Evolutionary conservation across 30 jellyfish, hydroid and myxozoan species (phyloP), one percentile per base, ranked within the genome.

Genomic region (Hydra vulgaris): DNA sequence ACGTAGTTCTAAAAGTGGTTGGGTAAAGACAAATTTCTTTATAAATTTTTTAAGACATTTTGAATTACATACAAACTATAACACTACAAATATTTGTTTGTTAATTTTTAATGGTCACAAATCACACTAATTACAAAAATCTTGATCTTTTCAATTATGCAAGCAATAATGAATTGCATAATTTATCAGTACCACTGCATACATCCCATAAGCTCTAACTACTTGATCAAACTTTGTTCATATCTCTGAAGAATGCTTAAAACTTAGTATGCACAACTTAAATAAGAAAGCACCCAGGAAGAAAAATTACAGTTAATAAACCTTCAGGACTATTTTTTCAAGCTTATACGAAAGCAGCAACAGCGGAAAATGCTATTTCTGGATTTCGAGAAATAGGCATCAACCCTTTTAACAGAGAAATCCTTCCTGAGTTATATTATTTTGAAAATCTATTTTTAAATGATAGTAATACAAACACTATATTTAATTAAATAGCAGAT

Each of bases 281-380:
- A 16, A 68, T 68, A 16, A 68, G 75, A 68, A 68, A 68, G 27
- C 75, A 68, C 27, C 15, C 75, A 68, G 75, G 25, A n/a, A 68
- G 27, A 20, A 68, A 16, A n/a, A 68, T 68, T 3, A 68, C 75
- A n/a, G 75, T 68, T n/a, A 16, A 68, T 68, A 68, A 68, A 68
- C 75, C 16, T 68, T 68, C 75, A 68, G 75, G 26, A 68, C 75
- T 68, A 16, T 68, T 68, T 68, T 68, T 7, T 68, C 27, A 68
- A 68, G 75, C 25, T 68, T 68, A 68, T 68, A 16, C 16, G 26
- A 68, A 68, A 68, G 75, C 27, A 68, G 75, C 27, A 1, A 3
- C 75, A 68, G 75, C 16, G 75, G 75, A 68, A 68, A 68, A 68
- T n/a, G 25, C 26, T n/a, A 68, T n/a, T 68, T 68, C 75, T 68